These are phyloP conservation scores for Paraescarpia echinospica DNA, from an alignment of 1,140 invertebrate genomes.

Conservation along the genomic window DNA sequence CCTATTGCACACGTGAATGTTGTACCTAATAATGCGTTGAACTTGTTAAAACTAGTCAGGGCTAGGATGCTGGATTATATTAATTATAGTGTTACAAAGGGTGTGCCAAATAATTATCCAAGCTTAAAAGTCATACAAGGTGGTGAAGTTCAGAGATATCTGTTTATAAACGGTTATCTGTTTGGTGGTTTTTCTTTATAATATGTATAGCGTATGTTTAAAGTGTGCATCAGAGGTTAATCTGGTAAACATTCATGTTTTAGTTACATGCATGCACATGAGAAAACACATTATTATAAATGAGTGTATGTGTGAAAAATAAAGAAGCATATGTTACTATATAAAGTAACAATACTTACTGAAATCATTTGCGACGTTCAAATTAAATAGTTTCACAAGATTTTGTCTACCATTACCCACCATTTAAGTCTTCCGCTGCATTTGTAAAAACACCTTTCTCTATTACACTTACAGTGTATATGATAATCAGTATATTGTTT, in stretches of 20 bases:
- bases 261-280: not conserved
- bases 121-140: not conserved
- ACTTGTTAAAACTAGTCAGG: not conserved
- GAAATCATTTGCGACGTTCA: not conserved
- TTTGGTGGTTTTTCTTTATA: not conserved
- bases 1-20: too few relatives aligned
- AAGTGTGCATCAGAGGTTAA: not conserved
- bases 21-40: not conserved
- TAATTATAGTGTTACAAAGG: not conserved
- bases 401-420: not conserved
- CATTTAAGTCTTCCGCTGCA: too few relatives aligned
- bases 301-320: too few relatives aligned
- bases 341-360: not conserved
- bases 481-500: too few relatives aligned
- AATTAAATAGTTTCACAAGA: not conserved
- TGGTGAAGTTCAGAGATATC: not conserved
- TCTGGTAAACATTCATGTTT: not conserved
- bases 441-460: too few relatives aligned
- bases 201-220: not conserved
- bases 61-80: not conserved
- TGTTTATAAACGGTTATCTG: not conserved
- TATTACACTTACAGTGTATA: too few relatives aligned
- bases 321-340: too few relatives aligned
- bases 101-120: not conserved
- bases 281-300: too few relatives aligned